These are phyloP conservation scores for Actias luna DNA, from an alignment of 2,888 invertebrate genomes.

Conservation along the genomic window DNA sequence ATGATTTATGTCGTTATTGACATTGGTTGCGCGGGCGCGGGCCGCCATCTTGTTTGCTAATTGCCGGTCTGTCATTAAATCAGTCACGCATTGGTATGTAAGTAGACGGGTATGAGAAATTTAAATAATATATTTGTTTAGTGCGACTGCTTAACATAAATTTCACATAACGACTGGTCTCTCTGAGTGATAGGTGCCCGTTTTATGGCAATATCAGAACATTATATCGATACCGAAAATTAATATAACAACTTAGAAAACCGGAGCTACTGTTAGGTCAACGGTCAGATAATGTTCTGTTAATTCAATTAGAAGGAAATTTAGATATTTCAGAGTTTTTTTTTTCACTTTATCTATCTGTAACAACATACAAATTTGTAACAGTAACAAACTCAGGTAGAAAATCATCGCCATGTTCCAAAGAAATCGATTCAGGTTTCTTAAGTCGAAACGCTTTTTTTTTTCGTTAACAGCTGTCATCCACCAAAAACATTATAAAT, in stretches of 20 bases:
- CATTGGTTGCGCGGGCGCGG: conserved; percentile 64
- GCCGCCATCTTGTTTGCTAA: conserved; percentile 74
- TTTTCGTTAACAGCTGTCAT: too few species aligned
- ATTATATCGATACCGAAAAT: not conserved
- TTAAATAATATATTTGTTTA: conserved; percentile 34
- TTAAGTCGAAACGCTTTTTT: too few species aligned
- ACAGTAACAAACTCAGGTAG: too few species aligned
- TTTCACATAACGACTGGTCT: not conserved
- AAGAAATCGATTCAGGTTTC: too few species aligned
- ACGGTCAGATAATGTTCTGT: not conserved
- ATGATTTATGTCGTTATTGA: conserved; percentile 73
- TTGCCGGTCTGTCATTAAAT: conserved; percentile 71
- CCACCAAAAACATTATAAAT: too few species aligned
- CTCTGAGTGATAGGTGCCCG: not conserved
- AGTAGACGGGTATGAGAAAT: conserved; percentile 21
- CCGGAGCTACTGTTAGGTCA: not conserved
- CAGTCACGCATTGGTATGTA: conserved; percentile 60
- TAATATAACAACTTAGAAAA: not conserved
- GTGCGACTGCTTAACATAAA: conserved; percentile 31
- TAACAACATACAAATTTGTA: too few species aligned
- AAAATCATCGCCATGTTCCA: too few species aligned
- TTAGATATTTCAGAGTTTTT: too few species aligned
- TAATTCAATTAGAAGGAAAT: too few species aligned
- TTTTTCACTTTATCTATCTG: too few species aligned
- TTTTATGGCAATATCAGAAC: not conserved